Percentiles rank a stretch among this genome's conserved stretches.
phyloP scores from a whole-genome alignment of 2,888 invertebrate species.

The Peribatodes rhomboidaria region DNA sequence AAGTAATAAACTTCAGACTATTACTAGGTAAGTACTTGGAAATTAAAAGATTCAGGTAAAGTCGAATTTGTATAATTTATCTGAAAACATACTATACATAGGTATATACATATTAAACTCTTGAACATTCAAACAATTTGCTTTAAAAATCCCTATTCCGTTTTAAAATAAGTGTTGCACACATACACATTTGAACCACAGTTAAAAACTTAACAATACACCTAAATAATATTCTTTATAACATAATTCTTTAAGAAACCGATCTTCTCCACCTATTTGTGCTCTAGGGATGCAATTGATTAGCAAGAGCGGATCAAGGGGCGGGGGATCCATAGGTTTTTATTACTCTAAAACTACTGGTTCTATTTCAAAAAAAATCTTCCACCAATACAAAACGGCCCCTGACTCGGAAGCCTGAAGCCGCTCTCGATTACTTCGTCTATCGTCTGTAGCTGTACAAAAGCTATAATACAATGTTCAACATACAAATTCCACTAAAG shows the following conservation, averaged over 20 bases:
- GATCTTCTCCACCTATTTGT: slow-evolving; percentile 3
- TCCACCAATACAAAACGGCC: neutral
- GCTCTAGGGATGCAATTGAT: neutral
- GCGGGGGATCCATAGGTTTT: too few species aligned
- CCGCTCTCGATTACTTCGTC: too few species aligned
- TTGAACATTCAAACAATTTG: slow-evolving; percentile 34
- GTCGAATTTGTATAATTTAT: slow-evolving; percentile 43
- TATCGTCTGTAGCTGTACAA: too few species aligned
- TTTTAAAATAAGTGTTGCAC: slow-evolving; percentile 27
- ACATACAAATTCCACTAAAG: too few species aligned
- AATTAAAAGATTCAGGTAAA: slow-evolving; percentile 19
- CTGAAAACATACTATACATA: slow-evolving; percentile 31
- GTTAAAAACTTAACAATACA: slow-evolving; percentile 16
- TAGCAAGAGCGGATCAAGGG: neutral
- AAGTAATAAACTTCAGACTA: too few species aligned
- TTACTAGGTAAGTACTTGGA: too few species aligned
- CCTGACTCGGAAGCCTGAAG: too few species aligned
- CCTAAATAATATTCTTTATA: slow-evolving; percentile 5
- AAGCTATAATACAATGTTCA: too few species aligned
- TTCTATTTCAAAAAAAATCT: too few species aligned
- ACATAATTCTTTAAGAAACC: slow-evolving; percentile 4
- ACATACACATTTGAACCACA: slow-evolving; percentile 19
- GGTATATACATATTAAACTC: slow-evolving; percentile 38
- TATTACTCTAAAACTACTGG: too few species aligned
- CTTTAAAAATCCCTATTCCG: slow-evolving; percentile 31